A percentile compares a stretch with the other conserved stretches of the same genome.
Evolutionary conservation across 2,113 vertebrate genomes (phyloP).

Genomic region (Anthoscopus minutus): DNA sequence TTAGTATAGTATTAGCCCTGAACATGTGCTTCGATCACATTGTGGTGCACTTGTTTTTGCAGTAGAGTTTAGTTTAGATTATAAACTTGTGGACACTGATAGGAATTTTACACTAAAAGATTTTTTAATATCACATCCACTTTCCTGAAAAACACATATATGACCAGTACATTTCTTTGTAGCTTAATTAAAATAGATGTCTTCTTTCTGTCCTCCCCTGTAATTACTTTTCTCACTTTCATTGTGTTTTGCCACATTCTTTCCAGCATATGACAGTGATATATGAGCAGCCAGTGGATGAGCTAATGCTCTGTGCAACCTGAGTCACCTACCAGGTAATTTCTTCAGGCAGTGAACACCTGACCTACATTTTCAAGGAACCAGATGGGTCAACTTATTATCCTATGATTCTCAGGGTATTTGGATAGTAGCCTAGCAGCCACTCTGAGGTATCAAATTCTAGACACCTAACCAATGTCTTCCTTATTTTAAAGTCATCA

Average conservation of each 20-base stretch:
- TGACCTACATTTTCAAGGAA: slow-evolving; percentile 11
- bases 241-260: not conserved
- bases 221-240: not conserved
- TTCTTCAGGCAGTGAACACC: not conserved
- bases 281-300: not conserved
- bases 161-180: not conserved
- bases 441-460: not conserved
- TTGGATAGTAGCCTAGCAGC: not conserved
- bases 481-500: not conserved
- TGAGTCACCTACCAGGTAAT: not conserved
- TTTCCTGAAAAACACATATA: not conserved
- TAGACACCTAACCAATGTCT: not conserved
- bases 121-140: not conserved
- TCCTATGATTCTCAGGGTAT: not conserved
- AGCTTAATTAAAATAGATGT: not conserved
- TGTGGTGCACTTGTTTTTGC: not conserved
- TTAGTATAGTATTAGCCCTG: not conserved
- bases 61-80: not conserved
- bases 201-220: not conserved
- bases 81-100: not conserved
- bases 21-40: not conserved
- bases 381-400: not conserved
- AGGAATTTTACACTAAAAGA: not conserved
- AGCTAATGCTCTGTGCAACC: not conserved
- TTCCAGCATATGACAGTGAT: slow-evolving; percentile 8